These are phyloP conservation scores for Struthidea cinerea DNA, from an alignment of 2,113 vertebrate genomes.

Conservation along the genomic window DNA sequence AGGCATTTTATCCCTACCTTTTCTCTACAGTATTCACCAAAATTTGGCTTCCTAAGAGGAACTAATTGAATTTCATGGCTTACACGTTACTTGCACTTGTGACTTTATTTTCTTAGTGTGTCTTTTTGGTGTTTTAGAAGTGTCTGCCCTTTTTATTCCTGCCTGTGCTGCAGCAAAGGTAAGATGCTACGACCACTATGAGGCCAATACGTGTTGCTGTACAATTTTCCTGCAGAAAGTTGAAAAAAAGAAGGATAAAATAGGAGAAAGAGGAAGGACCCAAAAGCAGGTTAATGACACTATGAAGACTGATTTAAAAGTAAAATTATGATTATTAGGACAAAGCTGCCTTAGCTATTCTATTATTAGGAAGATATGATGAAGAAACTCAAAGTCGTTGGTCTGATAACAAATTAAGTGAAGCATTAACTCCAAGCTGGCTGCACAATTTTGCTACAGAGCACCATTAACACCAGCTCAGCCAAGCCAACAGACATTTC, in stretches of 20 bases:
- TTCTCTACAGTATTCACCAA: constrained; percentile 70
- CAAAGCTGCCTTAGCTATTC: not conserved
- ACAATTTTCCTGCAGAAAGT: not conserved
- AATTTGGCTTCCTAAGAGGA: constrained; percentile 69
- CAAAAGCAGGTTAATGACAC: not conserved
- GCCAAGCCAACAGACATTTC: not conserved
- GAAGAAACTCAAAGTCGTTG: not conserved
- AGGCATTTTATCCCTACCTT: constrained; percentile 66
- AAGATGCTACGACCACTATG: not conserved
- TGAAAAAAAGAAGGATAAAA: not conserved
- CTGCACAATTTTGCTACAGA: not conserved
- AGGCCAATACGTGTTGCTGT: fast-evolving
- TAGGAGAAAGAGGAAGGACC: not conserved
- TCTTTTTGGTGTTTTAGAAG: not conserved
- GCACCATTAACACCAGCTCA: not conserved
- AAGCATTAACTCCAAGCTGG: not conserved
- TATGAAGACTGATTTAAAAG: not conserved
- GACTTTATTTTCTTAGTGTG: not conserved
- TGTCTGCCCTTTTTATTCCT: not conserved
- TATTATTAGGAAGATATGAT: not conserved
- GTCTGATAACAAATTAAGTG: not conserved
- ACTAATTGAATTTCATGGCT: constrained; percentile 74
- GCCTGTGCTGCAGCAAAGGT: not conserved
- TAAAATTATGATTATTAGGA: not conserved
- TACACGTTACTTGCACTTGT: constrained; percentile 54